Conservation (phyloP, 2,888 invertebrate genomes). For the Spatulosminthurus flaviceps region DNA sequence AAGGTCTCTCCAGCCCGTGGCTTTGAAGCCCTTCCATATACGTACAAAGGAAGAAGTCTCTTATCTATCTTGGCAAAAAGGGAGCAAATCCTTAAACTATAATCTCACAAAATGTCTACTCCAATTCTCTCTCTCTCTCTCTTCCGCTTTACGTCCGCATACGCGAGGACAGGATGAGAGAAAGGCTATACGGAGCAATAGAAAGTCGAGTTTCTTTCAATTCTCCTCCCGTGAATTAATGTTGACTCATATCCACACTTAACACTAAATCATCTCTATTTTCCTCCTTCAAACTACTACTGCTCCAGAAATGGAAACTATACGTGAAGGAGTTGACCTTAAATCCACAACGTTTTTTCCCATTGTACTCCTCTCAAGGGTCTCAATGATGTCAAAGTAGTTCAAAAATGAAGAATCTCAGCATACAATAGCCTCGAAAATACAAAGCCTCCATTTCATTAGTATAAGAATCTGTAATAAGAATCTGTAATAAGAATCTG, state of each 20-base stretch:
- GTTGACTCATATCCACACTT: slow-evolving; percentile 2
- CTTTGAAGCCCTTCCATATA: background rate
- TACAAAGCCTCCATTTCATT: too few species aligned
- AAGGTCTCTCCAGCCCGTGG: background rate
- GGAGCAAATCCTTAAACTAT: background rate
- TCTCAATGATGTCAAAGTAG: too few species aligned
- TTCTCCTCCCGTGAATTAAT: background rate
- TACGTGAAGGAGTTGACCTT: background rate
- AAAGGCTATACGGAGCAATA: background rate
- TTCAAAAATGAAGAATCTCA: too few species aligned
- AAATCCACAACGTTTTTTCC: background rate
- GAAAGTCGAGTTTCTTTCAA: slow-evolving; percentile 3
- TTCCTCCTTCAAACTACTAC: background rate
- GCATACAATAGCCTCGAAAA: too few species aligned
- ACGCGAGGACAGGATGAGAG: background rate
- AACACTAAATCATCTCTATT: background rate
- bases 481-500: too few species aligned
- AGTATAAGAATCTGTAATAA: too few species aligned
- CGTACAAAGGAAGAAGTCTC: too few species aligned
- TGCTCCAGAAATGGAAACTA: too few species aligned
- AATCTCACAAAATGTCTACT: background rate
- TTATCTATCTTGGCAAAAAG: too few species aligned
- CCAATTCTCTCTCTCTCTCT: background rate
- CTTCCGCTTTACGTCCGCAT: background rate
- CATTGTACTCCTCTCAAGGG: too few species aligned